Evolutionary conservation across 2,888 invertebrate genomes (phyloP).

Genomic region (Mythimna ferrago): DNA sequence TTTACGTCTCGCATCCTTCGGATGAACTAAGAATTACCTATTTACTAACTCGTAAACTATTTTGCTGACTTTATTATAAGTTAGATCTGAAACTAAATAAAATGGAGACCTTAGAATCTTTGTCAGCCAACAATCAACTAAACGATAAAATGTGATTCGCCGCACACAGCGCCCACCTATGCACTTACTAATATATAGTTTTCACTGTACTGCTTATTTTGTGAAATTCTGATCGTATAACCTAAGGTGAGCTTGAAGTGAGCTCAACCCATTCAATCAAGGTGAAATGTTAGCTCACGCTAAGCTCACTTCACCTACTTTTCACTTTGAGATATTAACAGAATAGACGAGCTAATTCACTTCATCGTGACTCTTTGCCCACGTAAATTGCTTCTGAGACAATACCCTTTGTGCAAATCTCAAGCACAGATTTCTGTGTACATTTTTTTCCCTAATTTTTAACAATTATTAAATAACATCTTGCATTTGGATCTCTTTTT

Average conservation of each 20-base stretch:
- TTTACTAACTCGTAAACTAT: background rate
- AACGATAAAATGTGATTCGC: constrained; percentile 14
- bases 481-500: background rate
- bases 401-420: background rate
- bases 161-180: constrained; percentile 22
- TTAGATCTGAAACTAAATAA: background rate
- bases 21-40: too few species aligned
- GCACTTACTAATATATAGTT: background rate
- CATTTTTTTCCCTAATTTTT: background rate
- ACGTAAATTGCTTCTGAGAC: background rate
- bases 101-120: background rate
- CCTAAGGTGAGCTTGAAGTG: too few species aligned
- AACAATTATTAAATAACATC: background rate
- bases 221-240: too few species aligned
- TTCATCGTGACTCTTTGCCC: background rate
- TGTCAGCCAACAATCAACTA: background rate
- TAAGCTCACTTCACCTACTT: too few species aligned
- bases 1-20: too few species aligned
- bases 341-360: too few species aligned
- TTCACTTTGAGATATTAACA: too few species aligned
- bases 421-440: background rate
- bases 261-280: too few species aligned
- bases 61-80: background rate
- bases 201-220: too few species aligned
- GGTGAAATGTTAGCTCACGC: too few species aligned